Evolutionary conservation across 2,113 vertebrate genomes (phyloP), one percentile per base, ranked within the genome.

Genomic region (Pipa parva): DNA sequence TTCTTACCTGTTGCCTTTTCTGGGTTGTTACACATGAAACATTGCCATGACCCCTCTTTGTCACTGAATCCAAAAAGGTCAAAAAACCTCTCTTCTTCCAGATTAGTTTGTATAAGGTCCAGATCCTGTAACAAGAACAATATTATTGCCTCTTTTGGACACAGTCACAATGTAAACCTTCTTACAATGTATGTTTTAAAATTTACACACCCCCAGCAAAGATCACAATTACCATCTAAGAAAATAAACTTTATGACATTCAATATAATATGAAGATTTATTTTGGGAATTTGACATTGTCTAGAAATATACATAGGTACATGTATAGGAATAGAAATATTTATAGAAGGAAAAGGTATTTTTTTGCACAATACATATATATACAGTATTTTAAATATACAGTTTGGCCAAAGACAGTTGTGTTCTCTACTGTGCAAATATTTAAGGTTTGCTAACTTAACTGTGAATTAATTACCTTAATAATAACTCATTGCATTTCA

Each of bases 21-120:
- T 0, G 97, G 95, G 81, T 98, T 92, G 79, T 96, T 98, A 72
- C 97, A 99, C 95, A 99, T 99, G 85, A 97, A 99, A 78, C 95
- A 98, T 11, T 93, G 92, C 97, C 95, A 99, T 0, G 84, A 70
- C 25, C 84, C 86, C 0, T 89, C 82, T 69, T 92, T 88, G 76
- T 96, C 90, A 0, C 89, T 97, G 89, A 91, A 98, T 77, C 93
- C 91, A 20, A 98, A 99, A 15, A 98, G 83, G 63, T 99, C 94
- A n/a, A 98, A 98, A 88, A 98, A 98, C 36, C 95, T 90, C 72
- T 93, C 95, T 69, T 99, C 93, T 78, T 95, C 89, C 80, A 99
- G 87, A 73, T 95, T 92, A 74, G 84, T 78, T 85, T 91, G 92
- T 31, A 95, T 76, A 1, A 84, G 85, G 72, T 96, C 91, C 87